Evolutionary conservation across 2,888 invertebrate genomes (phyloP).

Genomic region (Reticulitermes lucifugus): DNA sequence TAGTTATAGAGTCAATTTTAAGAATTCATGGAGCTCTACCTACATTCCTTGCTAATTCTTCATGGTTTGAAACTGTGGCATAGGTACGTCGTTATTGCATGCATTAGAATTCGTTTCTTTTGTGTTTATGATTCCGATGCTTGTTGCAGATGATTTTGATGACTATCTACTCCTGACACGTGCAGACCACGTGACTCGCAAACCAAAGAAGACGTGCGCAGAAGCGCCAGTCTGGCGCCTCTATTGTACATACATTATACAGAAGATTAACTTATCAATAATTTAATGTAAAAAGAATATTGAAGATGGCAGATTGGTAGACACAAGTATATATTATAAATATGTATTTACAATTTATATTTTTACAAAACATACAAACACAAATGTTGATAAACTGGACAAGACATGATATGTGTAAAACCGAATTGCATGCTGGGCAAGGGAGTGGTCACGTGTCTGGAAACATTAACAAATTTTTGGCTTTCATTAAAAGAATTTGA

Average conservation of each 20-base stretch:
- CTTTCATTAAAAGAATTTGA: no score
- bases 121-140: no score
- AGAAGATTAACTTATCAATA: slow-evolving; percentile 27
- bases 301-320: neutral
- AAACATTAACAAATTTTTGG: no score
- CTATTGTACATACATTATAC: slow-evolving; percentile 14
- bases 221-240: neutral
- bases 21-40: no score
- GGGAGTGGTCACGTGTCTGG: neutral
- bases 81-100: no score
- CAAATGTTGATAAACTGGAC: neutral
- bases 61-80: no score
- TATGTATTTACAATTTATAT: slow-evolving; percentile 21
- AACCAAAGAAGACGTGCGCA: slow-evolving; percentile 45
- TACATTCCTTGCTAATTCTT: no score
- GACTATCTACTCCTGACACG: slow-evolving; percentile 70
- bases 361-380: slow-evolving; percentile 10
- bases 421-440: slow-evolving; percentile 10
- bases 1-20: no score
- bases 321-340: slow-evolving; percentile 6
- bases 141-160: slow-evolving; percentile 70
- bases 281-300: slow-evolving; percentile 31
- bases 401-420: neutral
- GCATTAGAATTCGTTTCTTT: no score
- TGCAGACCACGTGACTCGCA: slow-evolving; percentile 7